A percentile compares a stretch with the other conserved stretches of the same genome.
Evolutionary conservation across 2,113 vertebrate species (phyloP).

Genomic region (Nyctibius bracteatus): DNA sequence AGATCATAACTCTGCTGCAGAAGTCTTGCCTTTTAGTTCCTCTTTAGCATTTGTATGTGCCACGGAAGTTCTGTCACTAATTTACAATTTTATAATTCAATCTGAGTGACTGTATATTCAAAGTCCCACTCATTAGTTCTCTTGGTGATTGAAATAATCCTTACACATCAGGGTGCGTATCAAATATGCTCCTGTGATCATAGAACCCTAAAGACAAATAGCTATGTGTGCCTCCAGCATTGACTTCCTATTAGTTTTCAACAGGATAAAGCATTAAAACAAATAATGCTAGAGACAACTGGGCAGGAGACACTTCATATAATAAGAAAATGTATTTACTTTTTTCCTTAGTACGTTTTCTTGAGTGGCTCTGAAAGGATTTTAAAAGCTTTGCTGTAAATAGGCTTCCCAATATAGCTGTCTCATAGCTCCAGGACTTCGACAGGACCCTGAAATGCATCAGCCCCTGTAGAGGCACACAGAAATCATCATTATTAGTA

Average conservation of each 20-base stretch:
- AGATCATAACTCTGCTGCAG: neutral
- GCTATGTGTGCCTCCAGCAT: neutral
- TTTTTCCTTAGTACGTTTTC: neutral
- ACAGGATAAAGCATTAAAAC: neutral
- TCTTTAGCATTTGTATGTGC: neutral
- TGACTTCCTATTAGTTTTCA: neutral
- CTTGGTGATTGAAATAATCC: neutral
- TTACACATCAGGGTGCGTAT: neutral
- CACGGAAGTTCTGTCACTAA: neutral
- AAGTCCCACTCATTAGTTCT: neutral
- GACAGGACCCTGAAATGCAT: neutral
- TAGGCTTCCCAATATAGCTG: neutral
- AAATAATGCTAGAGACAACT: neutral
- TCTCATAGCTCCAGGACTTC: neutral
- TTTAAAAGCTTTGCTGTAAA: neutral
- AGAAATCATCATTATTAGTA: neutral
- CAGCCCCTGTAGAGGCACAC: accelerated
- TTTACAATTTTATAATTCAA: neutral
- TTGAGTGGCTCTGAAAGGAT: neutral
- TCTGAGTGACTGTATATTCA: neutral
- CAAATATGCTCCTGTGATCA: neutral
- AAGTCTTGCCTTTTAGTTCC: neutral
- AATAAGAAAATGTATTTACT: neutral
- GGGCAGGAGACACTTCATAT: neutral
- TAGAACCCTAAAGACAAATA: neutral